Evolutionary conservation across 1,140 invertebrate genomes (phyloP).

Genomic region (Drosophila kanapiae): DNA sequence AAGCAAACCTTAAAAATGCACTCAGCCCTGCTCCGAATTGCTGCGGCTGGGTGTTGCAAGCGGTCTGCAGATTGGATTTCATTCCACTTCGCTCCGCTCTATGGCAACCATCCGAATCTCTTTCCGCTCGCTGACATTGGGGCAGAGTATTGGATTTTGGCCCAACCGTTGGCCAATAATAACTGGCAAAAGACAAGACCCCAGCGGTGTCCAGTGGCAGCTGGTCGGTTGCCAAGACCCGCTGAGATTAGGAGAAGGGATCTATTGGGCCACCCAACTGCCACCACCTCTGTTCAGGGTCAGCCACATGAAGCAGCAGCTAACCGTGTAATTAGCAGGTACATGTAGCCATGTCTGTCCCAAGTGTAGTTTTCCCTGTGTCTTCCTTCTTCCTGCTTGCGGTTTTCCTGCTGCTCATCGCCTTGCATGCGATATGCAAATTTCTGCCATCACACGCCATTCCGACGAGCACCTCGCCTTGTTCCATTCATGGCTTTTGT

Average conservation of each 20-base stretch:
- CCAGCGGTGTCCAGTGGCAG: constrained; percentile 28
- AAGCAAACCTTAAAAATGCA: constrained; percentile 17
- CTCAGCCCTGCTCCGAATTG: constrained; percentile 48
- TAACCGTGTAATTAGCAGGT: constrained; percentile 51
- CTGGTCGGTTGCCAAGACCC: background rate
- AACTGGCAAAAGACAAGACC: constrained; percentile 15
- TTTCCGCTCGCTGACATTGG: constrained; percentile 44
- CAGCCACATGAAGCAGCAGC: constrained; percentile 27
- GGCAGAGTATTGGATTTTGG: constrained; percentile 39
- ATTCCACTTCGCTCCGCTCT: background rate
- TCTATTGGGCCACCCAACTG: constrained; percentile 15
- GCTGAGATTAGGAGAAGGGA: constrained; percentile 28
- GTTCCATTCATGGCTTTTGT: constrained; percentile 69
- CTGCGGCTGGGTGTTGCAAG: constrained; percentile 25
- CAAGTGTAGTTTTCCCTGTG: constrained; percentile 23
- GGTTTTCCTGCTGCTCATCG: constrained; percentile 63
- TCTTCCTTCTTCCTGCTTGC: constrained; percentile 76
- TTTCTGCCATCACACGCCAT: constrained; percentile 59
- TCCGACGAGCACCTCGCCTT: constrained; percentile 38
- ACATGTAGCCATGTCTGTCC: constrained; percentile 13
- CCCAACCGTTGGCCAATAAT: constrained; percentile 50
- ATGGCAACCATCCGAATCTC: constrained; percentile 12
- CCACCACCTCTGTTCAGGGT: constrained; percentile 20
- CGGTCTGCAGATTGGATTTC: constrained; percentile 33
- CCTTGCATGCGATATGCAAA: constrained; percentile 73